phyloP scores from a whole-genome alignment of 2,113 vertebrate genomes.

The Chaetops frenatus region DNA sequence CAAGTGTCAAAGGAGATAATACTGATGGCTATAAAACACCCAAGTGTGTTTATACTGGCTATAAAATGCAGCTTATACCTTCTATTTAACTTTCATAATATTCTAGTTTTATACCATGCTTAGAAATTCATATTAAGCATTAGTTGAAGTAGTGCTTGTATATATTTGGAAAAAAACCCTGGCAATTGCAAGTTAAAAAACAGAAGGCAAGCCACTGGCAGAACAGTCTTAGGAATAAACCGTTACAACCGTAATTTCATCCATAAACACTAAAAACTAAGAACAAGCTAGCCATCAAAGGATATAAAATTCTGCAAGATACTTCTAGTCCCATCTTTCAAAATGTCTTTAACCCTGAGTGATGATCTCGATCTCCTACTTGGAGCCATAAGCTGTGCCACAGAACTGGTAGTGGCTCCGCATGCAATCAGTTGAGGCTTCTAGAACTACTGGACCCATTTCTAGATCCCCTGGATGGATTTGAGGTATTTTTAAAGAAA shows the following conservation, averaged over 20 bases:
- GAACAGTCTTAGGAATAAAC: background rate
- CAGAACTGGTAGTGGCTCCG: background rate
- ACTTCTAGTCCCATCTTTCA: background rate
- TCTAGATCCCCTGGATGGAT: background rate
- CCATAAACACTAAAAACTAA: background rate
- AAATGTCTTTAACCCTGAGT: background rate
- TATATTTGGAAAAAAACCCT: background rate
- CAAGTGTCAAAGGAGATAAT: constrained; percentile 53
- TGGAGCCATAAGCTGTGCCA: background rate
- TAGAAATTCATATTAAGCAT: constrained; percentile 15
- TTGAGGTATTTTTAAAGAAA: background rate
- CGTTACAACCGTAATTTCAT: background rate
- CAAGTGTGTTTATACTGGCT: constrained; percentile 31
- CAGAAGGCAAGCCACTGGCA: constrained; percentile 26
- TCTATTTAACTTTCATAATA: constrained; percentile 19
- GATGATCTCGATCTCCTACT: background rate
- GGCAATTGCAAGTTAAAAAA: background rate
- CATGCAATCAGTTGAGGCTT: background rate
- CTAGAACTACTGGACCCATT: background rate
- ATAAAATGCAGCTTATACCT: constrained; percentile 21
- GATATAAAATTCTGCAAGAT: background rate
- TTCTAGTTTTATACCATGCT: constrained; percentile 17
- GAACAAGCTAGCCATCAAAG: background rate
- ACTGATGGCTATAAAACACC: constrained; percentile 35
- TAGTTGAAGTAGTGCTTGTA: background rate